Conservation (phyloP, 2,113 vertebrate species). For the Ciconia stormi region DNA sequence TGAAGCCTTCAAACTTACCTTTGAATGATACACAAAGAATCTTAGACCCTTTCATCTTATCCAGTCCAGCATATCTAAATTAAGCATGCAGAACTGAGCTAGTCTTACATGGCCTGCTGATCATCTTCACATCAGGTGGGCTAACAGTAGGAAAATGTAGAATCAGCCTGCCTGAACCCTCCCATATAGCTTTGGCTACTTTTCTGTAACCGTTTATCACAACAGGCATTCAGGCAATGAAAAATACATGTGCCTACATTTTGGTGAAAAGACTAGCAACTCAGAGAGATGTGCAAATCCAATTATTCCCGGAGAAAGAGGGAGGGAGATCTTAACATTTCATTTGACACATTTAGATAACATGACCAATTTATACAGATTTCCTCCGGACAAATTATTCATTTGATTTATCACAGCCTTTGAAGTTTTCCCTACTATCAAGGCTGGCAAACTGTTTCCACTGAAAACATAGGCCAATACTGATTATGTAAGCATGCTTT, state of each 20-base stretch:
- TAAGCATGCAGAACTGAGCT: neutral
- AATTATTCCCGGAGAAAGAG: constrained; percentile 1
- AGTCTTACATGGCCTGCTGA: neutral
- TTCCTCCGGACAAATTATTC: constrained; percentile 3
- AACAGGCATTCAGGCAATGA: neutral
- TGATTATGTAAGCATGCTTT: neutral
- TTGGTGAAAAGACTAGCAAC: neutral
- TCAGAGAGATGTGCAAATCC: neutral
- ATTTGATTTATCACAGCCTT: constrained; percentile 38
- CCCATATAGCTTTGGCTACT: neutral
- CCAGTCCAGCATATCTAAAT: neutral
- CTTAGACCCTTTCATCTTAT: neutral
- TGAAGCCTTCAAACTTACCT: neutral
- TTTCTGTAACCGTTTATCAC: neutral
- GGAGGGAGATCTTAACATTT: constrained; percentile 18
- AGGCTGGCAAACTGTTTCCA: neutral
- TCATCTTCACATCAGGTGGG: neutral
- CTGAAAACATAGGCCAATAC: neutral
- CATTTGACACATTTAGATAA: constrained; percentile 40
- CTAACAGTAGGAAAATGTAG: neutral
- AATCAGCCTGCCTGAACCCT: neutral
- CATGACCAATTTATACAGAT: neutral
- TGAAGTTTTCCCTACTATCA: constrained; percentile 30
- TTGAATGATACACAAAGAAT: neutral
- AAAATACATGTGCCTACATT: neutral